Base-by-base conservation (phyloP, 2,888 invertebrate species). In the Flexamia atlantica region DNA sequence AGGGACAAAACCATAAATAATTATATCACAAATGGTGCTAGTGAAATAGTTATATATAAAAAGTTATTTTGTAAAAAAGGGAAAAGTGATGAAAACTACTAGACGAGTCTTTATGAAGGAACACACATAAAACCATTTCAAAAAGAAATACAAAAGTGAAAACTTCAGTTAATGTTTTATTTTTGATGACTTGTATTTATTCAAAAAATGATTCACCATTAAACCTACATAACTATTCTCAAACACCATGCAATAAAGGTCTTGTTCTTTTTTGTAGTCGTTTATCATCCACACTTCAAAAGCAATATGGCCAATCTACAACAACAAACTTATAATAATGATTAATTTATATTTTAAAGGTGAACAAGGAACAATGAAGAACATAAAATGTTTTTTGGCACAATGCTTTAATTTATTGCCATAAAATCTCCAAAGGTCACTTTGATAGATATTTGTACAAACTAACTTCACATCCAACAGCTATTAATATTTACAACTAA, bases 381-480 rank as follows among this genome's bases (percentile, higher is more conserved):
- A 53, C 53, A 23, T 3, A 20, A 23, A 23, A 23, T 20, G 20
- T 53, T 7, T 23, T 23, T 28, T 28, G 64, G 64, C 64, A 64
- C 64, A 12, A 64, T 2, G 5, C 23, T 64, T 64, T 5, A 28
- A 17, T 64, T 64, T 64, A 64, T 64, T 64, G 64, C 64, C 64
- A 23, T 64, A 64, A 25, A 28, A 64, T 20, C 64, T 64, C 28
- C 28, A 64, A 64, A 64, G 30, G 64, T 64, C 28, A 64, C 64
- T 64, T 64, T 64, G 12, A 5, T 64, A 25, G 28, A 2, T 28
- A 5, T 64, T 5, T 12, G 12, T 3, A 64, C 28, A 64, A 64
- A 30, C 7, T 23, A 23, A 20, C 23, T 57, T 2, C 12, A 14
- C 14, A 46, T 46, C 3, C 10, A 64, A 64, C 57, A 3, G 36